Evolutionary conservation across 2,888 invertebrate genomes (phyloP).

Genomic region (Amphimallon solstitiale): DNA sequence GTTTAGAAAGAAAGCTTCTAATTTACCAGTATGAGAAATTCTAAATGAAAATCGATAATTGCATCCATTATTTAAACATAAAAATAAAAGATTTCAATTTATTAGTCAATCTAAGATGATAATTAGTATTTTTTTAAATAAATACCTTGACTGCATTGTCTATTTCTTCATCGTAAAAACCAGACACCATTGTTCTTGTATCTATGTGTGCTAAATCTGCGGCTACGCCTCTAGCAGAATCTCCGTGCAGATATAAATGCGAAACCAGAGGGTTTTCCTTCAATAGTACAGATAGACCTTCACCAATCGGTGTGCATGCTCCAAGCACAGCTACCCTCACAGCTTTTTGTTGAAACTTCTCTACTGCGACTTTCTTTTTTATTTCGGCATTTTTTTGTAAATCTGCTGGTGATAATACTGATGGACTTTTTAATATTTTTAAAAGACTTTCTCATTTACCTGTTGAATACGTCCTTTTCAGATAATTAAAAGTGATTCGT

Average conservation of each 20-base stretch:
- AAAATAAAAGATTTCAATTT: too few relatives aligned
- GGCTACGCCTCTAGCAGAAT: constrained; percentile 51
- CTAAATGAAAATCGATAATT: too few relatives aligned
- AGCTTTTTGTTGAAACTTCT: constrained; percentile 45
- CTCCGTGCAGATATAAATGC: constrained; percentile 53
- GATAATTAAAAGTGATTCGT: too few relatives aligned
- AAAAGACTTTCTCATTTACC: not conserved
- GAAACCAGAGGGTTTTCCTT: constrained; percentile 67
- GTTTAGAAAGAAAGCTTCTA: too few relatives aligned
- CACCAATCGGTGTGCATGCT: constrained; percentile 66
- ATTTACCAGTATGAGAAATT: too few relatives aligned
- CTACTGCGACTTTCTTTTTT: constrained; percentile 29
- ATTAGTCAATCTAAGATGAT: constrained; percentile 16
- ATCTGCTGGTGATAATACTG: not conserved
- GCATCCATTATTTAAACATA: too few relatives aligned
- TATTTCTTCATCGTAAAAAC: constrained; percentile 48
- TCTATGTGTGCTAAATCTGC: constrained; percentile 57
- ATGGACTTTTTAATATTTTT: not conserved
- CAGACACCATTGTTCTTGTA: constrained; percentile 54
- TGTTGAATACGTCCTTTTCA: too few relatives aligned
- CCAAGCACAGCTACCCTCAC: constrained; percentile 63
- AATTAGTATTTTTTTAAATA: not conserved
- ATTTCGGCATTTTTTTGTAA: constrained; percentile 3
- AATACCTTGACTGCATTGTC: constrained; percentile 54
- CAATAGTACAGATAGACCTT: constrained; percentile 64